phyloP scores from a whole-genome alignment of 2,113 vertebrate species.

The Odocoileus virginianus region DNA sequence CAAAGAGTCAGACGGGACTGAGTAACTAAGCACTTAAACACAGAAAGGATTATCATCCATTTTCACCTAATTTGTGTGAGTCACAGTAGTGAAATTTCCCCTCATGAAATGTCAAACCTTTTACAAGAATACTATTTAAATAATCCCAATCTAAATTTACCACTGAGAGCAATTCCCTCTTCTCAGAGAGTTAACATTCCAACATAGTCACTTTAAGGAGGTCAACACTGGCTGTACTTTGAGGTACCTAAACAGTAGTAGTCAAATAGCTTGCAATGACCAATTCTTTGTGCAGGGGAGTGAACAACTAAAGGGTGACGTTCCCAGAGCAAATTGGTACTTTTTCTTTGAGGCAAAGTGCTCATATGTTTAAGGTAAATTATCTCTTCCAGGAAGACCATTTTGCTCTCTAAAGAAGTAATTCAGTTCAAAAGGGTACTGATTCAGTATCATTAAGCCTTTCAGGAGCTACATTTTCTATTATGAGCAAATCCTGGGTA shows the following conservation, averaged over 20 bases:
- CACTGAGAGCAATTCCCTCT: background rate
- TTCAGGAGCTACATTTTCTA: slow-evolving; percentile 51
- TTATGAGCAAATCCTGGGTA: slow-evolving; percentile 57
- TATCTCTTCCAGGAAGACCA: slow-evolving; percentile 56
- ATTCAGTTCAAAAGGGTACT: slow-evolving; percentile 62
- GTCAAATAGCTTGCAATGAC: background rate
- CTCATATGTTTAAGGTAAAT: slow-evolving; percentile 54
- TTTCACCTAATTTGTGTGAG: background rate
- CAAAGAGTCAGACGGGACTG: background rate
- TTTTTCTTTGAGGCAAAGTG: slow-evolving; percentile 49
- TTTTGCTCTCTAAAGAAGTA: slow-evolving; percentile 61
- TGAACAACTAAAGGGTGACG: background rate
- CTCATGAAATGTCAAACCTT: background rate
- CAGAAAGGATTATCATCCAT: background rate
- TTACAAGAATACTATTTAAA: background rate
- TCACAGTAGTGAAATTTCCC: background rate
- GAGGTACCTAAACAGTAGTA: background rate
- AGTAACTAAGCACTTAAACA: background rate
- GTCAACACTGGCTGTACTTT: slow-evolving; percentile 8
- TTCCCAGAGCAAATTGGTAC: slow-evolving; percentile 17
- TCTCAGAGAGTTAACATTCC: slow-evolving; percentile 2
- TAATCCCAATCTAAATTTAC: background rate
- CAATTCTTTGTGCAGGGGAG: background rate
- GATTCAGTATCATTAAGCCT: slow-evolving; percentile 63
- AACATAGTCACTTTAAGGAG: background rate